A percentile compares a stretch with the other conserved stretches of the same genome.
phyloP scores from a whole-genome alignment of 2,888 invertebrate genomes.

The Hanleya hanleyi region DNA sequence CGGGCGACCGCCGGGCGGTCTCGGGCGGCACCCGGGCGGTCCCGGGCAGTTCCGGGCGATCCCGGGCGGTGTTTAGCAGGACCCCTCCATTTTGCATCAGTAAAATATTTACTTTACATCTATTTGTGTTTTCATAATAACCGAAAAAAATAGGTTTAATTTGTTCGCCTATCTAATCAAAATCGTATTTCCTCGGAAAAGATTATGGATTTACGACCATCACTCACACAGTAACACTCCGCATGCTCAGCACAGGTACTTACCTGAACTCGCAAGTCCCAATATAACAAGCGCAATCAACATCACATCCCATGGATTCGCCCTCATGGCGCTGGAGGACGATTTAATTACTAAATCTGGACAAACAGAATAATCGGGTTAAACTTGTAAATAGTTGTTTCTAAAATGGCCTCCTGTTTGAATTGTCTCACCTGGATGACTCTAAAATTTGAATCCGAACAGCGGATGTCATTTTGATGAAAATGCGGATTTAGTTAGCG shows the following conservation, averaged over 20 bases:
- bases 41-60: too few species aligned
- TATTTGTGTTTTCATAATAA: neutral
- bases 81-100: too few species aligned
- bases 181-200: too few species aligned
- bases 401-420: neutral
- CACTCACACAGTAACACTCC: too few species aligned
- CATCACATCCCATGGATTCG: neutral
- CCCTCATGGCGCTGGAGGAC: neutral
- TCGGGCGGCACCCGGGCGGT: too few species aligned
- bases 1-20: too few species aligned
- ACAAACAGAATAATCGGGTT: neutral
- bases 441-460: neutral
- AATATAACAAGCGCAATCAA: neutral
- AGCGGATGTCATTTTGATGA: neutral
- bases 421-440: neutral
- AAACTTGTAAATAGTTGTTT: too few species aligned
- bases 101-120: neutral
- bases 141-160: neutral
- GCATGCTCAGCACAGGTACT: neutral
- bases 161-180: too few species aligned
- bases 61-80: too few species aligned
- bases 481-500: neutral
- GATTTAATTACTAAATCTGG: neutral
- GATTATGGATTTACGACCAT: too few species aligned
- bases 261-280: neutral